Conservation (phyloP, 64 coral and sea anemone genomes). For the Montipora efflorescens region DNA sequence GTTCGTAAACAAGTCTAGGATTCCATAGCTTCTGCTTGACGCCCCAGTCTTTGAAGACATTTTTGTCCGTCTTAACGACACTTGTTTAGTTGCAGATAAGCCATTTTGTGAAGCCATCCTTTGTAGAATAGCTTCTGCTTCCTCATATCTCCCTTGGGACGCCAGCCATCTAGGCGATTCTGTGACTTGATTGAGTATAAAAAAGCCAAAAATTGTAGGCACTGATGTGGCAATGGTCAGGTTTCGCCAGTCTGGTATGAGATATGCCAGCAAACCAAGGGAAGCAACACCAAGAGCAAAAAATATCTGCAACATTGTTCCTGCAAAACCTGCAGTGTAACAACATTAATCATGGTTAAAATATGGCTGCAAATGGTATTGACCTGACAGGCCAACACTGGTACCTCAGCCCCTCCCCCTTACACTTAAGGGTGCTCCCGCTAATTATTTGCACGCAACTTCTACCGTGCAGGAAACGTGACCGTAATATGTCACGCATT, state of each 20-base stretch:
- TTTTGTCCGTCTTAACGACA: conserved; percentile 20
- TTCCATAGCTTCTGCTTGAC: conserved; percentile 43
- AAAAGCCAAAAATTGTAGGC: conserved; percentile 60
- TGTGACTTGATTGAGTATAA: conserved; percentile 54
- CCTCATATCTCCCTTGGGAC: conserved; percentile 72
- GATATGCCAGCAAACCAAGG: conserved; percentile 81
- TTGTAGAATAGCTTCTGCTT: conserved; percentile 75
- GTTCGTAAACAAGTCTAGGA: conserved; percentile 80
- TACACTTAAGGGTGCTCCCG: too few relatives aligned
- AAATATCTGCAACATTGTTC: conserved; percentile 73
- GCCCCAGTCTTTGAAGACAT: conserved; percentile 25
- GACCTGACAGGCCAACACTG: too few relatives aligned
- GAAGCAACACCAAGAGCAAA: conserved; percentile 69
- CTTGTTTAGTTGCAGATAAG: conserved; percentile 1
- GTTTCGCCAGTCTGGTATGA: conserved; percentile 83
- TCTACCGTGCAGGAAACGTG: too few relatives aligned
- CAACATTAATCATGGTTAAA: too few relatives aligned
- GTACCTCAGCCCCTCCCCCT: too few relatives aligned
- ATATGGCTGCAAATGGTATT: too few relatives aligned
- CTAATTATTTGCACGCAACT: too few relatives aligned
- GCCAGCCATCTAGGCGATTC: conserved; percentile 85
- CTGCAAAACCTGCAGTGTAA: conserved; percentile 65
- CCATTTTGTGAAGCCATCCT: conserved; percentile 72
- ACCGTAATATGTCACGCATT: too few relatives aligned
- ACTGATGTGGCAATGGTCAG: conserved; percentile 64